Percentiles rank a stretch among this genome's conserved stretches.
These are phyloP conservation scores for Eulemur macaco DNA, from an alignment of 2,113 vertebrate species.

Conservation along the genomic window DNA sequence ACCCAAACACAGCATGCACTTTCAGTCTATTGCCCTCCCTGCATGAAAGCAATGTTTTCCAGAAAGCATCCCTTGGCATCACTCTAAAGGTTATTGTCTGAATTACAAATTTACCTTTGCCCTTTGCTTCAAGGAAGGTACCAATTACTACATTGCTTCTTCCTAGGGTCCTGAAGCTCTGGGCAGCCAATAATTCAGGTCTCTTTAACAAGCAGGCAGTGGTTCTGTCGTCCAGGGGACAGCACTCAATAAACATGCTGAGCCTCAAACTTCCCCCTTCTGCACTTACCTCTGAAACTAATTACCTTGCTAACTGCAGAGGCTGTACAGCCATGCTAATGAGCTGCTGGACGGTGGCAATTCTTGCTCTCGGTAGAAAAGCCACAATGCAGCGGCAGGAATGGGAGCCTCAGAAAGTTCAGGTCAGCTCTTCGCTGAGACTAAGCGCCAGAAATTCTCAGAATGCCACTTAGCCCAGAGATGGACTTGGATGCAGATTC, in stretches of 20 bases:
- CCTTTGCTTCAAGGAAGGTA: conserved; percentile 50
- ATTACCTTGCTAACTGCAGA: conserved; percentile 76
- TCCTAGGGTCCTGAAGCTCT: not conserved
- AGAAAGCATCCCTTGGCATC: conserved; percentile 29
- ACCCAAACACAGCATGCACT: not conserved
- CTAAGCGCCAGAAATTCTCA: conserved; percentile 8
- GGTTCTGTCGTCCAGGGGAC: conserved; percentile 43
- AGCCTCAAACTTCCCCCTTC: conserved; percentile 52
- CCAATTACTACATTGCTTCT: conserved; percentile 15
- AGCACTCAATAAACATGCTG: conserved; percentile 64
- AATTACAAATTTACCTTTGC: conserved; percentile 60
- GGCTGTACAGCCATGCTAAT: conserved; percentile 67
- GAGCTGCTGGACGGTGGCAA: conserved; percentile 40
- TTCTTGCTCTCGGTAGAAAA: conserved; percentile 17
- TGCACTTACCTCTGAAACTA: conserved; percentile 78
- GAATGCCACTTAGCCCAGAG: conserved; percentile 37
- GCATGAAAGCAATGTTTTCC: not conserved
- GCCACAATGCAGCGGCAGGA: not conserved
- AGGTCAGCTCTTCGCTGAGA: conserved; percentile 20
- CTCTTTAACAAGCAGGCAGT: conserved; percentile 56
- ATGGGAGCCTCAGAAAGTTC: not conserved
- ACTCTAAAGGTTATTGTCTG: conserved; percentile 56
- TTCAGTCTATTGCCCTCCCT: not conserved
- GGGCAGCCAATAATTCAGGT: conserved; percentile 18
- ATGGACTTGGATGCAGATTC: conserved; percentile 18